Conservation (phyloP, 2,888 invertebrate genomes). For the Cheilosia urbana region DNA sequence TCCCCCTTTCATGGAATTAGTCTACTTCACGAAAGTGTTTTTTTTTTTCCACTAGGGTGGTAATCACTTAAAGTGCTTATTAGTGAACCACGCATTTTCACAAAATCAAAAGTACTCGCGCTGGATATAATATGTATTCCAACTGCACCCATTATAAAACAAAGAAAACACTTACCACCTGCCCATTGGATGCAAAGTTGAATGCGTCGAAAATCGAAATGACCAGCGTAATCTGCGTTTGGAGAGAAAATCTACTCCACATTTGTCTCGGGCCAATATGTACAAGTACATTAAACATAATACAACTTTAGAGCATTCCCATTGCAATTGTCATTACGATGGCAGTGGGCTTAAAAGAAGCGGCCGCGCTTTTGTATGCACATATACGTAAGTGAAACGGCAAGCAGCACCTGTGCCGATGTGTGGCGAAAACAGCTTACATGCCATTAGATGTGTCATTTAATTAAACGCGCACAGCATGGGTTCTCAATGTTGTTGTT, state of each 20-base stretch:
- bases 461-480: conserved; percentile 59
- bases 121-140: too few relatives aligned
- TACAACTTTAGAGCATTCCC: conserved; percentile 16
- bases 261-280: background rate
- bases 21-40: too few relatives aligned
- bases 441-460: conserved; percentile 53
- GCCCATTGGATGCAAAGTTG: too few relatives aligned
- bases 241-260: background rate
- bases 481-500: conserved; percentile 31
- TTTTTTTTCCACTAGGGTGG: too few relatives aligned
- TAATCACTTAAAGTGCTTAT: too few relatives aligned
- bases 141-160: too few relatives aligned
- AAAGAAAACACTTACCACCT: too few relatives aligned
- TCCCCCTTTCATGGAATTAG: too few relatives aligned
- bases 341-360: conserved; percentile 57
- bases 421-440: conserved; percentile 45
- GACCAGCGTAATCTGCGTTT: background rate
- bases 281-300: background rate
- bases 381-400: conserved; percentile 36
- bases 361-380: conserved; percentile 67
- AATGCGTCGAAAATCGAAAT: too few relatives aligned
- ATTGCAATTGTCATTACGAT: conserved; percentile 36
- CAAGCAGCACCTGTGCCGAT: conserved; percentile 40
- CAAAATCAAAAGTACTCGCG: too few relatives aligned
- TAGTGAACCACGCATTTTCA: too few relatives aligned